These are phyloP conservation scores for Dryas iulia DNA, from an alignment of 1,140 invertebrate genomes.

Conservation along the genomic window DNA sequence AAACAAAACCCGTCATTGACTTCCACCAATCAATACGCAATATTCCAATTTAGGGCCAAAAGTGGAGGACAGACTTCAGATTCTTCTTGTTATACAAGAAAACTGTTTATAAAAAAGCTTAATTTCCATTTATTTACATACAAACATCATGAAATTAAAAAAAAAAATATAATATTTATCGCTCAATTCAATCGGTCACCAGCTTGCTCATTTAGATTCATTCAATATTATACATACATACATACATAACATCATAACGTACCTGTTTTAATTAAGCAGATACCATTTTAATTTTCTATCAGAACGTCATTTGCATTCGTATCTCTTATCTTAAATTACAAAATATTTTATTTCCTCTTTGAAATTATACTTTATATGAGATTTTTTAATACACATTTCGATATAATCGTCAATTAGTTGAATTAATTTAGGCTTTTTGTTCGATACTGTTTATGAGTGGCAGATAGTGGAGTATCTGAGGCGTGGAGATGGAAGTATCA, in stretches of 20 bases:
- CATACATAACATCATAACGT: slow-evolving; percentile 6
- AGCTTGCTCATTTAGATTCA: slow-evolving; percentile 19
- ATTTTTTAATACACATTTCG: neutral
- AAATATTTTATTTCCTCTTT: slow-evolving; percentile 15
- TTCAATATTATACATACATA: slow-evolving; percentile 13
- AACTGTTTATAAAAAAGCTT: no score
- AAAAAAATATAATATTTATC: neutral
- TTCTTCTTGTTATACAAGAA: no score
- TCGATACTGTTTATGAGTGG: neutral
- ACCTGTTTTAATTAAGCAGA: slow-evolving; percentile 21
- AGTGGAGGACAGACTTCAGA: no score
- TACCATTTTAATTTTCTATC: slow-evolving; percentile 18
- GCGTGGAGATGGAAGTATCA: no score
- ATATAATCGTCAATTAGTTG: neutral
- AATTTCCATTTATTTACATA: no score
- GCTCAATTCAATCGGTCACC: slow-evolving; percentile 7
- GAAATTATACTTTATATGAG: slow-evolving; percentile 8
- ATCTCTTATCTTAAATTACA: slow-evolving; percentile 22
- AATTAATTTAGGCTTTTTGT: neutral
- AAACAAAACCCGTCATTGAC: no score
- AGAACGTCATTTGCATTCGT: slow-evolving; percentile 28
- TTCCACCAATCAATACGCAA: no score
- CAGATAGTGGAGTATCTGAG: neutral
- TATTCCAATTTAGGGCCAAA: no score
- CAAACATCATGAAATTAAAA: neutral